These are phyloP conservation scores for Drosophila aff. DNA, from an alignment of 1,140 invertebrate species.

Conservation along the genomic window DNA sequence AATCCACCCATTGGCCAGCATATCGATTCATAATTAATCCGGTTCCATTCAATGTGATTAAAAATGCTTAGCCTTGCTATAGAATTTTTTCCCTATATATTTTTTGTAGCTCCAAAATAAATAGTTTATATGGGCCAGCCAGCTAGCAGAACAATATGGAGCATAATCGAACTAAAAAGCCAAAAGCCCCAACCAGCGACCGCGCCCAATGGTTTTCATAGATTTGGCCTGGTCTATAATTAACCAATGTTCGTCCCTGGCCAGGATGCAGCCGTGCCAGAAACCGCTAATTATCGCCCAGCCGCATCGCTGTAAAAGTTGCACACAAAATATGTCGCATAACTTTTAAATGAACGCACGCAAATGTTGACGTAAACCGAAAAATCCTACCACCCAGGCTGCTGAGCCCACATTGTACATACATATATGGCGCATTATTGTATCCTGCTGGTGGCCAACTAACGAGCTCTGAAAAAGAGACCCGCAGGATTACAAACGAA, in stretches of 20 bases:
- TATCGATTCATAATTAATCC: conserved; percentile 43
- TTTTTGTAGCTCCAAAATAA: conserved; percentile 19
- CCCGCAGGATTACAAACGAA: conserved; percentile 56
- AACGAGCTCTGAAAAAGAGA: conserved; percentile 33
- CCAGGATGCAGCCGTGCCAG: conserved; percentile 20
- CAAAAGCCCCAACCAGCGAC: conserved; percentile 9
- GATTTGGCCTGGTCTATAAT: conserved; percentile 58
- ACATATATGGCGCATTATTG: conserved; percentile 23
- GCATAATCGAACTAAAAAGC: conserved; percentile 42
- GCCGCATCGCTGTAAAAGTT: conserved; percentile 43
- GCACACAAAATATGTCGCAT: conserved; percentile 56
- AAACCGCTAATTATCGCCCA: conserved; percentile 65
- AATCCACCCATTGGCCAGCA: conserved; percentile 7
- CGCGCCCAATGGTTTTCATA: conserved; percentile 24
- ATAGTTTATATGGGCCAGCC: conserved; percentile 22
- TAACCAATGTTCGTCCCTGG: conserved; percentile 50
- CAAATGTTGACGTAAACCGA: conserved; percentile 47
- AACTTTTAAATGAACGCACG: conserved; percentile 55
- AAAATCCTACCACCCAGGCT: conserved; percentile 22
- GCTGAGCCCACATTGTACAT: background rate
- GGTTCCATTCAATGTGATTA: conserved; percentile 38
- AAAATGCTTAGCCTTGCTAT: conserved; percentile 23
- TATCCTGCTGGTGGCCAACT: conserved; percentile 36
- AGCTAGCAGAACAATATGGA: conserved; percentile 25
- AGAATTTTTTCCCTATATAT: background rate